Evolutionary conservation across 2,797 vertebrate genomes (phyloP).

Genomic region (Channallabes apus): DNA sequence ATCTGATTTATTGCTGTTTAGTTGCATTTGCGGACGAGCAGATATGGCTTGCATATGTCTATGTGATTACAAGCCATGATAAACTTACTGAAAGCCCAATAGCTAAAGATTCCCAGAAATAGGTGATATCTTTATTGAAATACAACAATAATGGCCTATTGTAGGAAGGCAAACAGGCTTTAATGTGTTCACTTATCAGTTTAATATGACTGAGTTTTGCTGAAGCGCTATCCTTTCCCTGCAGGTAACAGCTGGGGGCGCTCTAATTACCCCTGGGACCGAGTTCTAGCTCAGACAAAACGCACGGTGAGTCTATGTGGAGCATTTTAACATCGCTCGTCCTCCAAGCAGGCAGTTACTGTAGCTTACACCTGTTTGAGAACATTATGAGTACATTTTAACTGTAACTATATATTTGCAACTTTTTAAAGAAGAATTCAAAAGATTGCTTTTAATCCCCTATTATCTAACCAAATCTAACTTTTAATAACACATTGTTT

Average conservation of each 20-base stretch:
- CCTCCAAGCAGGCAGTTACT: neutral
- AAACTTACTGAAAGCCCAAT: neutral
- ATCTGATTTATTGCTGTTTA: constrained; percentile 45
- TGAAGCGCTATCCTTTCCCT: constrained; percentile 37
- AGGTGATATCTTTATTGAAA: constrained; percentile 1
- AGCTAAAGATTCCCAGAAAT: neutral
- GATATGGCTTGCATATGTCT: neutral
- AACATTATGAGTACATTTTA: neutral
- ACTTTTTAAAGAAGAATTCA: neutral
- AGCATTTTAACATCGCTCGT: neutral
- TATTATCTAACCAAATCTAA: neutral
- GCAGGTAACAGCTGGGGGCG: constrained; percentile 69
- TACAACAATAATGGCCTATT: neutral
- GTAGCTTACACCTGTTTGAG: neutral
- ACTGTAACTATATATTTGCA: neutral
- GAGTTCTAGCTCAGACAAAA: neutral
- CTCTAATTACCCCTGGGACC: constrained; percentile 57
- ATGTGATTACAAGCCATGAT: neutral
- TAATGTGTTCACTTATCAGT: neutral
- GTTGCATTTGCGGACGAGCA: constrained; percentile 38
- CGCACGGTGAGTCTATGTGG: neutral
- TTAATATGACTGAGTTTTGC: neutral
- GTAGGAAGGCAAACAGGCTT: neutral
- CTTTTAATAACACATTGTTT: neutral
- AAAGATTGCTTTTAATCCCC: neutral